phyloP scores from a whole-genome alignment of 2,113 vertebrate species.

The Rafetus swinhoei region DNA sequence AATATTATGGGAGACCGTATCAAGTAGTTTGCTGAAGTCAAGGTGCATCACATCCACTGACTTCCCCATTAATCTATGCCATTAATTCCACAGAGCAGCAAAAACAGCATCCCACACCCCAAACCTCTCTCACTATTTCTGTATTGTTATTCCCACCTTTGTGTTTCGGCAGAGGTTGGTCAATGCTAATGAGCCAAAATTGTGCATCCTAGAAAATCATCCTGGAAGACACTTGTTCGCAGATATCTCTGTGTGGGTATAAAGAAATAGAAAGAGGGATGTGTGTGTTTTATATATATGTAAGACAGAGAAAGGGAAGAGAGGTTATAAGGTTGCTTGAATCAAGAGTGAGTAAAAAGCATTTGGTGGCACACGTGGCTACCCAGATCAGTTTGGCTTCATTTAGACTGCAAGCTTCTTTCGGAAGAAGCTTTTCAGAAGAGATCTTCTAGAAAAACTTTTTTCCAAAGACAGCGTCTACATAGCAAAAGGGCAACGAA shows the following conservation, averaged over 20 bases:
- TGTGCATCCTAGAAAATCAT: neutral
- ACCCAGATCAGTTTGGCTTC: neutral
- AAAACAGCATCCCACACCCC: neutral
- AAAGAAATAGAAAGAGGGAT: rapidly evolving
- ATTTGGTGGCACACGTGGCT: conserved; percentile 18
- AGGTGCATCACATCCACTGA: too few species aligned
- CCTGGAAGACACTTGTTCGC: neutral
- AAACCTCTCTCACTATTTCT: neutral
- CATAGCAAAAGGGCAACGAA: too few species aligned
- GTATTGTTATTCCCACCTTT: conserved; percentile 49
- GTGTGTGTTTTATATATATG: neutral
- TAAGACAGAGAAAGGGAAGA: neutral
- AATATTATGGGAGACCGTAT: too few species aligned
- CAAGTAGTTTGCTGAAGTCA: too few species aligned
- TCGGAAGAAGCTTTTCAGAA: too few species aligned
- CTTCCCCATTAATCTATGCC: neutral
- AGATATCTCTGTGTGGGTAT: neutral
- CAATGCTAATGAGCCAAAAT: neutral
- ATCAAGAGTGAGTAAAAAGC: conserved; percentile 19
- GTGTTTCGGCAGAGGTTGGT: neutral
- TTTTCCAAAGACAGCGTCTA: too few species aligned
- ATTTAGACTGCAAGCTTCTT: too few species aligned
- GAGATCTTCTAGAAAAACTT: too few species aligned
- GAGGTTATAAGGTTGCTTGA: neutral
- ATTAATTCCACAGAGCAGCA: neutral